Evolutionary conservation across 2,888 invertebrate genomes (phyloP), one percentile per base, ranked within the genome.

Genomic region (Alentia gelatinosa): DNA sequence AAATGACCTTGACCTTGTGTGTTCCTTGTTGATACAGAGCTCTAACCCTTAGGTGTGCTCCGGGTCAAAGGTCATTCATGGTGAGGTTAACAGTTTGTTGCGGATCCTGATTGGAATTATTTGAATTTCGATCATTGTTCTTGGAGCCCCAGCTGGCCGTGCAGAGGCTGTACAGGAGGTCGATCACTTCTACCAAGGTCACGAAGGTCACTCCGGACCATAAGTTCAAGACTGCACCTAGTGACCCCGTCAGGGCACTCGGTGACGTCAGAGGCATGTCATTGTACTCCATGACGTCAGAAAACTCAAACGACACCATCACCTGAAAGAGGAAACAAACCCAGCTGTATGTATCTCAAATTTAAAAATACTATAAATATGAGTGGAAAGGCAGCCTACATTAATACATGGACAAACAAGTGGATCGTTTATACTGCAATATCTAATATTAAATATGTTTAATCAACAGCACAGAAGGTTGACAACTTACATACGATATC

Each of bases 271-370:
- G 35, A 19, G 86, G 86, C 86, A 86, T 86, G 86, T 86, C 86
- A 35, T 86, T 86, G 47, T 86, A 86, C 35, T 86, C 86, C 86
- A 86, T 86, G 42, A 86, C 86, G 35, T 86, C 86, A 15, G 86
- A 23, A 50, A 86, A 86, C 30, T 86, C 86, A 42, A 86, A 47
- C n/a, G 86, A 86, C 86, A 86, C 86, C 86, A 86, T 86, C 86
- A 86, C 86, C 86, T 86, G 86, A 9, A 79, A 79, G 35, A 39
- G 39, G n/a, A 12, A 35, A 79, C 12, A n/a, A n/a, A n/a, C n/a
- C n/a, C n/a, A n/a, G n/a, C n/a, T n/a, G n/a, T n/a, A n/a, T n/a
- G 68, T n/a, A n/a, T n/a, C n/a, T 9, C 68, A 7, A 68, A 26
- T 9, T 7, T 12, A 68, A 68, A 12, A 30, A 68, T 9, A 68